Conservation (phyloP, 2,797 vertebrate genomes). For the Galago senegalensis region DNA sequence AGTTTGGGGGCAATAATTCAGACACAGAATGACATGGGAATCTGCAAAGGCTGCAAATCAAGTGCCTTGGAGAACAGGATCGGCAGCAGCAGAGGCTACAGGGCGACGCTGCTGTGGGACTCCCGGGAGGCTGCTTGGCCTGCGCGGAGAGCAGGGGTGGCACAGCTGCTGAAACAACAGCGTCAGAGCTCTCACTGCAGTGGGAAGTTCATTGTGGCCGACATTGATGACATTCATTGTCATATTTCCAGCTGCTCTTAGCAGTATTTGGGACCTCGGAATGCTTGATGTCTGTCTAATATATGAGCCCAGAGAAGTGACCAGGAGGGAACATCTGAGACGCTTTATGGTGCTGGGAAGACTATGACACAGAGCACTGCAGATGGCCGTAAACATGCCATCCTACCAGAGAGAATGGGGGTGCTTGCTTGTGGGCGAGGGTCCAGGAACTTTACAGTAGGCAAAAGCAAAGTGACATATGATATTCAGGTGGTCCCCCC, state of each 20-base stretch:
- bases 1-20: background rate
- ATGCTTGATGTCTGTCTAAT: background rate
- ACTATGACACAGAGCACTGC: background rate
- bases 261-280: background rate
- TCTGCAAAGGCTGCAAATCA: background rate
- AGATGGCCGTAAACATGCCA: background rate
- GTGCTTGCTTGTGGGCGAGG: background rate
- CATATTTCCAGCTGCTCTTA: background rate
- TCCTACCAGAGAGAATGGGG: background rate
- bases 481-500: too few relatives aligned
- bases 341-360: background rate
- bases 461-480: fast-evolving
- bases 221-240: fast-evolving
- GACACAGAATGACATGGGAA: background rate
- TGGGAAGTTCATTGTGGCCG: background rate
- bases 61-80: background rate
- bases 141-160: background rate
- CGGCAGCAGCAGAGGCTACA: background rate
- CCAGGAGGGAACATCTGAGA: background rate
- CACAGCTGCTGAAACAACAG: background rate
- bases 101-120: background rate
- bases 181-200: background rate
- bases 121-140: background rate
- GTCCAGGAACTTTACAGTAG: background rate
- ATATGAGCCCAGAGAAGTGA: background rate